phyloP scores from a whole-genome alignment of 1,140 invertebrate species.

The Tenebrio molitor region DNA sequence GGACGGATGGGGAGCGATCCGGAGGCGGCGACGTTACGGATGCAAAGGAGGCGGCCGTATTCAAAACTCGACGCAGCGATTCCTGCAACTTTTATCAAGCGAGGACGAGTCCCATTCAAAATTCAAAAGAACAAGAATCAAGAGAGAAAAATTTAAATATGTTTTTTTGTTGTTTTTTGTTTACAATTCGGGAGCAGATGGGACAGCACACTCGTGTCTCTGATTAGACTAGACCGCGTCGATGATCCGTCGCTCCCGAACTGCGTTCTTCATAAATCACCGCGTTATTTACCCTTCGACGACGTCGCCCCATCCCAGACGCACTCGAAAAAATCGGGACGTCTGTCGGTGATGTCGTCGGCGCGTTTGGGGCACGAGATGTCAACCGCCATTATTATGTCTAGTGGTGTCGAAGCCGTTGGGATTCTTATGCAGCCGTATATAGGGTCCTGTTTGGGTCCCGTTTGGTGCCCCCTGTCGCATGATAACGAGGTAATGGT shows the following conservation, averaged over 20 bases:
- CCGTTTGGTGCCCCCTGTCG: conserved; percentile 4
- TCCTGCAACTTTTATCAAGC: background rate
- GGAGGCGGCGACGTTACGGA: background rate
- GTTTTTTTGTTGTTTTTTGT: background rate
- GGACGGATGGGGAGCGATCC: background rate
- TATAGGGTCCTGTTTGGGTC: conserved; percentile 1
- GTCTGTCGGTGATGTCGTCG: background rate
- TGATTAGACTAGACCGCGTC: no score
- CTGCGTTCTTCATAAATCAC: no score
- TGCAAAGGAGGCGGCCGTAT: conserved; percentile 23
- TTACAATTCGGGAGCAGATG: no score
- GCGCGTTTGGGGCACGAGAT: background rate
- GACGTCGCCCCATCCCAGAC: no score
- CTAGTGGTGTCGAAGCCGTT: background rate
- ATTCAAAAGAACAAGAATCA: background rate
- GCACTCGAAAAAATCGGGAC: no score
- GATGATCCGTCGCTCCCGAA: no score
- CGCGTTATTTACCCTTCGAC: no score
- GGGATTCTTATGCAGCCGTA: conserved; percentile 9
- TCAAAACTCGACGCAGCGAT: background rate
- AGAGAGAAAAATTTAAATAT: background rate
- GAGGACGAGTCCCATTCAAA: background rate
- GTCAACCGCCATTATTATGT: conserved; percentile 24
- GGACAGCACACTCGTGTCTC: no score
- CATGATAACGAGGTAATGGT: conserved; percentile 34